Conservation (phyloP, 2,888 invertebrate species). For the Lasioglossum zephyrum region DNA sequence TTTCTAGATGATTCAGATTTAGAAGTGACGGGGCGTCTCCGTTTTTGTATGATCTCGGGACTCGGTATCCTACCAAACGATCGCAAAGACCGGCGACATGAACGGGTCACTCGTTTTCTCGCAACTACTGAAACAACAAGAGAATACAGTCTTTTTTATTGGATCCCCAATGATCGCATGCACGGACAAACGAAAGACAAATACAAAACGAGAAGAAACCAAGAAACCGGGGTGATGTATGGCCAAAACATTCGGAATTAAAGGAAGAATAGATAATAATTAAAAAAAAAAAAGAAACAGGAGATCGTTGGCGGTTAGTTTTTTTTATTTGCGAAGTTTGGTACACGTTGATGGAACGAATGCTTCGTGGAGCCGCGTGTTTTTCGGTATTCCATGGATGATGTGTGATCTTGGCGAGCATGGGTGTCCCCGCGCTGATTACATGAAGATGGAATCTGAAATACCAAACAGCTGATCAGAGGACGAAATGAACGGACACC, state of each 20-base stretch:
- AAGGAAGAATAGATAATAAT: not conserved
- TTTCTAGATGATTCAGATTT: too few relatives aligned
- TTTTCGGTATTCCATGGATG: not conserved
- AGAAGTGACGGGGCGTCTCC: accelerated
- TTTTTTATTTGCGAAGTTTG: slow-evolving; percentile 1
- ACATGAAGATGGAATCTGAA: slow-evolving; percentile 16
- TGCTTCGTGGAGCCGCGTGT: not conserved
- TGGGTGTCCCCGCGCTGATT: not conserved
- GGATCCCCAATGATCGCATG: not conserved
- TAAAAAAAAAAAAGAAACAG: too few relatives aligned
- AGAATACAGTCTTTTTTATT: not conserved
- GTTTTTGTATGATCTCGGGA: not conserved
- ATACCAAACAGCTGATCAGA: slow-evolving; percentile 30
- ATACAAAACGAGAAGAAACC: too few relatives aligned
- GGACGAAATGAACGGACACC: not conserved
- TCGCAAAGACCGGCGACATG: accelerated
- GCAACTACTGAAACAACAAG: slow-evolving; percentile 7
- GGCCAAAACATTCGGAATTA: not conserved
- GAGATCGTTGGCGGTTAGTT: not conserved
- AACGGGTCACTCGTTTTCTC: not conserved
- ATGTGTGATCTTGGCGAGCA: not conserved
- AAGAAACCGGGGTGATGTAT: too few relatives aligned
- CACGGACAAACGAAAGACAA: not conserved
- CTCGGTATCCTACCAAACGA: accelerated
- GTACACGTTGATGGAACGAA: not conserved